Evolutionary conservation across 2,888 invertebrate species (phyloP).

Genomic region (Noctuana brunneofusca): DNA sequence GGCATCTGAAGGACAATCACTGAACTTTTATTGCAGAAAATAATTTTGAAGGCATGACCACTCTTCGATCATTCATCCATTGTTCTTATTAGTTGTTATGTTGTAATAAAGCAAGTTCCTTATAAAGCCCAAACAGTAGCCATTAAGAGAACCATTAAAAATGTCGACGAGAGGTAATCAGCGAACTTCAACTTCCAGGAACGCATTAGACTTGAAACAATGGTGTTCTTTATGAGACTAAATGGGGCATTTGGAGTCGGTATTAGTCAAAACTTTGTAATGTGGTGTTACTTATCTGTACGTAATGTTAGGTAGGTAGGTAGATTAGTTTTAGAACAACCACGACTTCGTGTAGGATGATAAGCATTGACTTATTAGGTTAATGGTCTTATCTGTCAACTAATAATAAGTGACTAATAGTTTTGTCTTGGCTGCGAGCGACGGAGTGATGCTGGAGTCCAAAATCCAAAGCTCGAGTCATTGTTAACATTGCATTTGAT

Average conservation of each 20-base stretch:
- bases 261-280: slow-evolving; percentile 6
- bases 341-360: background rate
- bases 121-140: slow-evolving; percentile 3
- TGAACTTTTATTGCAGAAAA: too few species aligned
- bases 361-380: too few species aligned
- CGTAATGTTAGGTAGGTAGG: background rate
- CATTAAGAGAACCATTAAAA: slow-evolving; percentile 14
- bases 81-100: background rate
- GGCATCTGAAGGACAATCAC: too few species aligned
- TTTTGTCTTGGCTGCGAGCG: background rate
- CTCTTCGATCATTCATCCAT: background rate
- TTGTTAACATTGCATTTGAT: too few species aligned
- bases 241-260: slow-evolving; percentile 5
- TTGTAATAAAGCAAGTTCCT: background rate
- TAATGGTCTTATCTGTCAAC: too few species aligned
- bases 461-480: too few species aligned
- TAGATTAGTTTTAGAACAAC: background rate
- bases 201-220: slow-evolving; percentile 14
- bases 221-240: slow-evolving; percentile 4
- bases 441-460: too few species aligned
- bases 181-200: background rate
- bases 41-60: background rate
- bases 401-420: background rate
- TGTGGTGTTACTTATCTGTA: slow-evolving; percentile 2
- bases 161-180: slow-evolving; percentile 13